Evolutionary conservation across 2,797 vertebrate genomes (phyloP).

Genomic region (Microcaecilia unicolor): DNA sequence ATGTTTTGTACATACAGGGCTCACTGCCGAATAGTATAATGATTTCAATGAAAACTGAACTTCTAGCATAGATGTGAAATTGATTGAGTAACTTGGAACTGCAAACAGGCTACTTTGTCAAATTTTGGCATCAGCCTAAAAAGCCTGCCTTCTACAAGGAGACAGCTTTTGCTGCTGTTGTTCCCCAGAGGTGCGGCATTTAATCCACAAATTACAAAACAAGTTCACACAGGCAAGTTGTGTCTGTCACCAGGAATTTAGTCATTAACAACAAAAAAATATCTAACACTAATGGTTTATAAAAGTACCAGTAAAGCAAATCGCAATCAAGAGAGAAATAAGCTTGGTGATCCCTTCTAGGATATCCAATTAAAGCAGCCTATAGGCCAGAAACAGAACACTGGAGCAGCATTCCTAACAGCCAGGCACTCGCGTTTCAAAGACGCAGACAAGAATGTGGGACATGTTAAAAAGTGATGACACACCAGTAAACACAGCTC

Average conservation of each 20-base stretch:
- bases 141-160: conserved; percentile 34
- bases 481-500: too few species aligned
- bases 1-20: too few species aligned
- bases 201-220: conserved; percentile 84
- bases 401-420: conserved; percentile 10
- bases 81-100: too few species aligned
- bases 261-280: conserved; percentile 43
- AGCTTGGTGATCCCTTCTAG: conserved; percentile 19
- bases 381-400: conserved; percentile 23
- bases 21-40: too few species aligned
- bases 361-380: conserved; percentile 65
- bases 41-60: too few species aligned
- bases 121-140: conserved; percentile 20
- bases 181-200: conserved; percentile 70
- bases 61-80: too few species aligned
- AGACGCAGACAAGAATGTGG: conserved; percentile 4
- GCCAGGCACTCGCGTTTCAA: conserved; percentile 10
- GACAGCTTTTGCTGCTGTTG: conserved; percentile 52
- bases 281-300: conserved; percentile 47
- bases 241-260: conserved; percentile 52
- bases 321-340: conserved; percentile 31
- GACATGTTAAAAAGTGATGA: conserved; percentile 2
- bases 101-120: conserved; percentile 35
- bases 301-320: conserved; percentile 35
- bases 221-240: conserved; percentile 77